phyloP scores from a whole-genome alignment of 2,113 vertebrate species.

The Vimba vimba region DNA sequence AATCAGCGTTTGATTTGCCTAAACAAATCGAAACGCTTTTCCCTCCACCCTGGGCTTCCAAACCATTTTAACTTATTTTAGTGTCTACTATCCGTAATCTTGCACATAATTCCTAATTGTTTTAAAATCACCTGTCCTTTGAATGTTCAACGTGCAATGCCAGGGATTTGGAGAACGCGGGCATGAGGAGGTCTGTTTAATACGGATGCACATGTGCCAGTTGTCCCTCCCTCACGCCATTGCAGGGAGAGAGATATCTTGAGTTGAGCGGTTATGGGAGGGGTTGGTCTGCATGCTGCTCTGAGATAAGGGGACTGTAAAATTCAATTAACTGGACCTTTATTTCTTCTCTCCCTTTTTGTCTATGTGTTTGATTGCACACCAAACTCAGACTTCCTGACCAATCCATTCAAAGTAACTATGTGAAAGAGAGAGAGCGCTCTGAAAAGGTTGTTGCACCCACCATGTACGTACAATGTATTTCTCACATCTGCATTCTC shows the following conservation, averaged over 20 bases:
- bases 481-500: background rate
- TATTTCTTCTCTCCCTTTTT: slow-evolving; percentile 15
- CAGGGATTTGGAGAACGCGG: background rate
- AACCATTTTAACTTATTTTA: background rate
- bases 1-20: slow-evolving; percentile 27
- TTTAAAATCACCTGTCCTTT: background rate
- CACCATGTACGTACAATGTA: background rate
- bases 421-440: background rate
- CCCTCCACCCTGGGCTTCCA: background rate
- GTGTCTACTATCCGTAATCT: background rate
- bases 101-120: background rate
- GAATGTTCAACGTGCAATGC: background rate
- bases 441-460: background rate
- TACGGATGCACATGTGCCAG: background rate
- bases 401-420: background rate
- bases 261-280: slow-evolving; percentile 62
- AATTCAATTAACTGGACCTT: slow-evolving; percentile 72
- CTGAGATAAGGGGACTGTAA: slow-evolving; percentile 70
- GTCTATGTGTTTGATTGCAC: slow-evolving; percentile 8
- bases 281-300: slow-evolving; percentile 66
- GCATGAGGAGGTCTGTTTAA: slow-evolving; percentile 10
- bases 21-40: slow-evolving; percentile 41
- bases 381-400: background rate
- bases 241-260: slow-evolving; percentile 57
- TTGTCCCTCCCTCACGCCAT: slow-evolving; percentile 48